Evolutionary conservation across 2,113 vertebrate species (phyloP).

Genomic region (Rhadina sibilatrix): DNA sequence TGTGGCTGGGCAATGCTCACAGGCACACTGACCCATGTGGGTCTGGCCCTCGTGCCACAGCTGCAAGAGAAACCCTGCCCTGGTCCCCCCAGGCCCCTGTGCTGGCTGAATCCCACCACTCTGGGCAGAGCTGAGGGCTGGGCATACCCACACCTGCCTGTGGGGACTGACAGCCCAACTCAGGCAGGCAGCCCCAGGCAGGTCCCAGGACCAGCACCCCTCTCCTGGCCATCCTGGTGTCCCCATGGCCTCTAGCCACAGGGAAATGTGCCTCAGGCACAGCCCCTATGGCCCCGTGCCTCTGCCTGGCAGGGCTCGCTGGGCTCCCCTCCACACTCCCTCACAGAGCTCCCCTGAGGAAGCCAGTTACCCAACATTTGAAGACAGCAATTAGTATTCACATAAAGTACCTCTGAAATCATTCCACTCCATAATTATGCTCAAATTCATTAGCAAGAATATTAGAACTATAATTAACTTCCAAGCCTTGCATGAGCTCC

Average conservation of each 20-base stretch:
- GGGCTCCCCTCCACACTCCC: background rate
- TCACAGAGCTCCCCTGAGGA: background rate
- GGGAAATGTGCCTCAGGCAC: rapidly evolving
- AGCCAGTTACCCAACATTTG: background rate
- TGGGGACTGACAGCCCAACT: rapidly evolving
- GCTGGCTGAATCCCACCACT: too few relatives aligned
- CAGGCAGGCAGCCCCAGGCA: background rate
- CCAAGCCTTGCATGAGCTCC: background rate
- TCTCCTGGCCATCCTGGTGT: rapidly evolving
- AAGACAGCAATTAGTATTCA: conserved; percentile 33
- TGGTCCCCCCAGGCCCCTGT: background rate
- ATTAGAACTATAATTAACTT: conserved; percentile 57
- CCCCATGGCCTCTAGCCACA: background rate
- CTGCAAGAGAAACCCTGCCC: rapidly evolving
- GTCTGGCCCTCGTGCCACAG: background rate
- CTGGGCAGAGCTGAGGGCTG: background rate
- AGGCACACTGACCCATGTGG: background rate
- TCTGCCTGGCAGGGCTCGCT: rapidly evolving
- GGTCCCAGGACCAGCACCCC: rapidly evolving
- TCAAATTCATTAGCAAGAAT: conserved; percentile 53
- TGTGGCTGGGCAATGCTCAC: too few relatives aligned
- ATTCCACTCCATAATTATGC: conserved; percentile 33
- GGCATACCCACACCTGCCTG: too few relatives aligned
- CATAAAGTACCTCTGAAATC: conserved; percentile 26
- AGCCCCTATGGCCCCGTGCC: rapidly evolving